These are phyloP conservation scores for Drosophila pseudotakahashii DNA, from an alignment of 2,888 invertebrate genomes.

Conservation along the genomic window DNA sequence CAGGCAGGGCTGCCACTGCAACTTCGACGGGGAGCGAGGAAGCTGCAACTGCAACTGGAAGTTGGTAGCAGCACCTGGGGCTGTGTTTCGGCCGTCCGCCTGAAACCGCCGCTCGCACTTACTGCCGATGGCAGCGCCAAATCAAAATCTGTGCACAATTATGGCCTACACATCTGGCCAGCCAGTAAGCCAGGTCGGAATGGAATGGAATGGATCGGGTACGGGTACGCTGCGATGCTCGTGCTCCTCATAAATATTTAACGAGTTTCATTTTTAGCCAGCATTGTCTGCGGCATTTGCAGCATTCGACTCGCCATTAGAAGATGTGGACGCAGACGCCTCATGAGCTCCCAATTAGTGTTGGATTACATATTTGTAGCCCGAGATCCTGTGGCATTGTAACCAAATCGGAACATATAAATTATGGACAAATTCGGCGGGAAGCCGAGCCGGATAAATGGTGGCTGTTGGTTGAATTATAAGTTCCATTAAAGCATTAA, in stretches of 20 bases:
- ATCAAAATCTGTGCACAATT: conserved; percentile 81
- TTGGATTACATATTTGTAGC: conserved; percentile 74
- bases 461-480: conserved; percentile 30
- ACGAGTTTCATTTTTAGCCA: conserved; percentile 73
- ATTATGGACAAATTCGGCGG: conserved; percentile 49
- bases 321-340: conserved; percentile 46
- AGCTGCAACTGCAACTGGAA: conserved; percentile 46
- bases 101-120: not conserved
- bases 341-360: conserved; percentile 78
- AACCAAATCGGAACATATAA: conserved; percentile 56
- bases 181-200: not conserved
- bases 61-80: conserved; percentile 50
- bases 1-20: conserved; percentile 24
- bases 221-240: conserved; percentile 60
- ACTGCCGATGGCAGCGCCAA: conserved; percentile 55
- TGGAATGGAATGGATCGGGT: conserved; percentile 9
- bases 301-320: conserved; percentile 65
- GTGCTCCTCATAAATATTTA: conserved; percentile 80
- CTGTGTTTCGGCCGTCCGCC: conserved; percentile 17
- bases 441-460: conserved; percentile 41
- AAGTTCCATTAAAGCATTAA: conserved; percentile 48
- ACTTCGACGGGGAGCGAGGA: conserved; percentile 26
- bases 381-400: conserved; percentile 63
- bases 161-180: conserved; percentile 80
- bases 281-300: conserved; percentile 64